Base-by-base conservation (phyloP, 2,113 vertebrate genomes). In the Indri indri region DNA sequence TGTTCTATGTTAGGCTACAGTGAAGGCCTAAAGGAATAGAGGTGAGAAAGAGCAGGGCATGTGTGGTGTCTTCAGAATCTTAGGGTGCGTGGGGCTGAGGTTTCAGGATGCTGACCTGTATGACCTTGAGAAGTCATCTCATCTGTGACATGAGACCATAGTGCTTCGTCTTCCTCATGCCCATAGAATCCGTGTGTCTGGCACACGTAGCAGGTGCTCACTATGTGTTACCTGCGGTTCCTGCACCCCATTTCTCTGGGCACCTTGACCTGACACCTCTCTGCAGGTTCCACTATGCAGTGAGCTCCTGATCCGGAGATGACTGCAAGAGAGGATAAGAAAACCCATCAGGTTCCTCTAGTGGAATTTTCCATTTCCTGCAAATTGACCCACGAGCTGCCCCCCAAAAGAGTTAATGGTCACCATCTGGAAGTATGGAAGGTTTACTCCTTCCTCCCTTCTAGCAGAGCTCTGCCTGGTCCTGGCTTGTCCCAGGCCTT, bases 131-230 rank as follows among this genome's bases (percentile, higher is more conserved):
- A 59, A 59, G 40, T 42, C 42, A 71, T 40, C 50, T 79, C 63
- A 37, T 45, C 45, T 74, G 2, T 4, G 8, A 81, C 86, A 42
- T 50, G 32, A 65, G 32, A 18, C 52, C 6, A 0, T 13, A 45
- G 61, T 22, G 8, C 12, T 0, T 45, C 3, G 5, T 61, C 45
- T 54, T 42, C 18, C 45, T 73, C 23, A 3, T 32, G 76, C 5
- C 71, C 9, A 0, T 16, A 74, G 76, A 71, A 27, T 25, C 40
- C 37, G 4, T 5, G 2, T 40, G 32, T 25, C 42, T n/a, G 16
- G 25, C 10, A 4, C 18, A 0, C 23, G 32, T 0, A 13, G 3
- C n/a, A 34, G 47, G 45, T 61, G 27, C 59, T 40, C 5, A 6
- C 52, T 52, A 4, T 12, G 3, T 73, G 1, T 47, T 47, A 54